Evolutionary conservation across 1,140 invertebrate species (phyloP), one percentile per base, ranked within the genome.

Genomic region (Diorhabda sublineata): DNA sequence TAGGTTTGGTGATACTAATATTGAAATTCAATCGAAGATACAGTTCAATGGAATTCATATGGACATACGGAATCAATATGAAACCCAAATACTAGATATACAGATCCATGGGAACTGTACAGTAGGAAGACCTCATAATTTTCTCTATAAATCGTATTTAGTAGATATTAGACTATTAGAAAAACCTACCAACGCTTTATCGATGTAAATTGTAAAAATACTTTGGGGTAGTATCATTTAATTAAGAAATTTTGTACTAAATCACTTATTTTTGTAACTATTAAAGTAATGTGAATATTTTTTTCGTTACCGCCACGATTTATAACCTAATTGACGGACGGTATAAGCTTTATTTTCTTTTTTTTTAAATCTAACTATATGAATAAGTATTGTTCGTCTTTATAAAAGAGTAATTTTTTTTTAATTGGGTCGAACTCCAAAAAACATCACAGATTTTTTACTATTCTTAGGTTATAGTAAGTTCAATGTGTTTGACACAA

Each of bases 391-490:
- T 68, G 47, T 52, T 52, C 47, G 47, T 52, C 47, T 52, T 52
- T 52, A 52, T 52, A 52, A 52, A 52, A 52, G 47, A 52, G 45
- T 69, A 60, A 47, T 62, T 42, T 47, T 58, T 65, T 69, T 66
- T 69, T 61, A 69, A 69, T 69, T 69, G 64, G 64, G 68, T 63
- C 45, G 41, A 45, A 63, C 45, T 63, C 61, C 66, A 70, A 69
- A 66, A 65, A 71, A 68, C 70, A 71, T 71, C 70, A 71, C 70
- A 71, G 70, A 71, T 71, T 67, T 69, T 62, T 71, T 71, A 68
- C 68, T 68, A 69, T 69, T 69, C 70, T 71, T 71, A 71, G 70
- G 70, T 71, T 64, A 68, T 69, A 68, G 52, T 63, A 71, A 63
- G 47, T 68, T 67, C 60, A 58, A 68, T 61, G 64, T 71, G 63